A percentile compares a stretch with the other conserved stretches of the same genome.
phyloP scores from a whole-genome alignment of 2,797 vertebrate species.

The Pangasius djambal region DNA sequence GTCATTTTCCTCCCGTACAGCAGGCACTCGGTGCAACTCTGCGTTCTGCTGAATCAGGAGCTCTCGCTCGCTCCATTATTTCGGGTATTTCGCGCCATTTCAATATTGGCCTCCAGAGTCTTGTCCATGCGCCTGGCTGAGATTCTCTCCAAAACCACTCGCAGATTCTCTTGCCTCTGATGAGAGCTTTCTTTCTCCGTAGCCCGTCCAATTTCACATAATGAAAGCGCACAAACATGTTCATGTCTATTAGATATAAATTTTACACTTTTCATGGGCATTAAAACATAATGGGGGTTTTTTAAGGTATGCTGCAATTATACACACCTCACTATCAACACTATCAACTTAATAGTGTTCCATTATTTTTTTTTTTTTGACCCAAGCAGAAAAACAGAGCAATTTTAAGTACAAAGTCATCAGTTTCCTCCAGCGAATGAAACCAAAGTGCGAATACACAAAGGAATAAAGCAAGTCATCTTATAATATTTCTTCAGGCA shows the following conservation, averaged over 20 bases:
- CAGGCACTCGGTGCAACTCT: conserved; percentile 39
- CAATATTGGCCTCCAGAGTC: neutral
- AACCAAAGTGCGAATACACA: conserved; percentile 37
- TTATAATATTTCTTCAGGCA: conserved; percentile 53
- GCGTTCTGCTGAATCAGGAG: conserved; percentile 30
- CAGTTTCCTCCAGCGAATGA: conserved; percentile 30
- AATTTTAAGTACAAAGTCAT: conserved; percentile 26
- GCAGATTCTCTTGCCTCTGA: neutral
- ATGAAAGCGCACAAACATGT: neutral
- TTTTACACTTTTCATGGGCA: neutral
- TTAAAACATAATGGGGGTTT: neutral
- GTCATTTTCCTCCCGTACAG: conserved; percentile 66
- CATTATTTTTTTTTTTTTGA: neutral
- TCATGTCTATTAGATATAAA: neutral
- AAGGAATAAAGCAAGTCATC: conserved; percentile 40
- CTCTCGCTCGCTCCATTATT: neutral
- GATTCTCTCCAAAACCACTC: neutral
- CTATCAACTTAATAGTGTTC: neutral
- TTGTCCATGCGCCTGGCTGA: neutral
- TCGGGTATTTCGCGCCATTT: neutral
- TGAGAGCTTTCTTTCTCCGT: neutral
- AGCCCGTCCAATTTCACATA: neutral
- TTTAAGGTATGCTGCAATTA: neutral
- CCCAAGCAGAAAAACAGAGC: conserved; percentile 6
- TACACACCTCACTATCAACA: neutral